These are phyloP conservation scores for Leucoraja erinaceus DNA, from an alignment of 2,113 vertebrate species.

Conservation along the genomic window DNA sequence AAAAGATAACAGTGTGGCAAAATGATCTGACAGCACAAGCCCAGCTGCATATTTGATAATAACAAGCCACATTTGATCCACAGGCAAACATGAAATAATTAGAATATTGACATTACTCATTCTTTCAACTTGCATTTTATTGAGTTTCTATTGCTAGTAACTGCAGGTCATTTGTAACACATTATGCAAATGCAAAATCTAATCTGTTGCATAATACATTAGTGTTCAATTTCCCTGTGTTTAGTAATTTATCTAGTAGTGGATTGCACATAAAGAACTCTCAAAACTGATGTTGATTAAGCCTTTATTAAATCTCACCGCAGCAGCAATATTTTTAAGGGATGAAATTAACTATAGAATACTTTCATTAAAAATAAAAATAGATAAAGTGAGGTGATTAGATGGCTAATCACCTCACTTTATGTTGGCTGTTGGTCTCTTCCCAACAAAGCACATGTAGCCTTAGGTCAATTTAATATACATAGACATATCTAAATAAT, in stretches of 20 bases:
- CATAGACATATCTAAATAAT: neutral
- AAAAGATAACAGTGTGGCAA: neutral
- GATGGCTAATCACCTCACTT: too few species aligned
- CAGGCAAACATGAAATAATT: conserved; percentile 50
- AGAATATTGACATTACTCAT: conserved; percentile 55
- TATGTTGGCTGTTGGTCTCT: conserved; percentile 9
- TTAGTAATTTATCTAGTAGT: conserved; percentile 58
- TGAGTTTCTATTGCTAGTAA: conserved; percentile 51
- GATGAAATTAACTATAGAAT: conserved; percentile 44
- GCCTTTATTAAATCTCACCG: conserved; percentile 59
- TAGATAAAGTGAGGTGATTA: conserved; percentile 17
- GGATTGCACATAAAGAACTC: conserved; percentile 52
- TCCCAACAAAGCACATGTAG: conserved; percentile 4
- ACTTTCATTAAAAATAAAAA: conserved; percentile 36
- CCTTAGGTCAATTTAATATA: conserved; percentile 14
- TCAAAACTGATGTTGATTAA: conserved; percentile 65
- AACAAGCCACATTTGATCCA: conserved; percentile 44
- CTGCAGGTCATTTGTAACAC: conserved; percentile 56
- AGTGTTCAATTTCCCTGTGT: conserved; percentile 56
- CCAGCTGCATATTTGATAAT: conserved; percentile 16
- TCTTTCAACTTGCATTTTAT: conserved; percentile 54
- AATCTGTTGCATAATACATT: conserved; percentile 68
- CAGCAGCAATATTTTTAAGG: conserved; percentile 42
- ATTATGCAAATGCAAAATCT: conserved; percentile 64
- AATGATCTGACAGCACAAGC: neutral